Evolutionary conservation across 2,113 vertebrate species (phyloP), one percentile per base, ranked within the genome.

Genomic region (Paedocypris sp.): DNA sequence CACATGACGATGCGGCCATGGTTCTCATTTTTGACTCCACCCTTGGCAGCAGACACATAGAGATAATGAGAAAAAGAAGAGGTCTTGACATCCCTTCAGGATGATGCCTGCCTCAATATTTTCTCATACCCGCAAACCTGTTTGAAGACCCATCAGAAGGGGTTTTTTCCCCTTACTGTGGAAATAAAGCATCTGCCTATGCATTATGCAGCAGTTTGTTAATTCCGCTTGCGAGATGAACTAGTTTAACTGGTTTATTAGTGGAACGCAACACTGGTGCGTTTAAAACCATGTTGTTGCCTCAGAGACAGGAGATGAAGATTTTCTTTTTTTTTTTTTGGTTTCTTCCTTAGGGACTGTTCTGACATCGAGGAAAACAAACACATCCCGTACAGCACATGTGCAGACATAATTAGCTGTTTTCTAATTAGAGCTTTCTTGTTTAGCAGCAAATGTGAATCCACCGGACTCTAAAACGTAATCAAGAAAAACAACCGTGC

Each of bases 1-100:
- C 0, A 13, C 4, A 31, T 31, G 26, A 42, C 3, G 6, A 41
- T 43, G 53, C 16, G 41, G 39, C 23, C 39, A 16, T 13, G 19
- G 11, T 57, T 23, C 25, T 31, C 23, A 15, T 20, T 9, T 57
- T 22, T 43, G 26, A 57, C 53, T 57, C 38, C 18, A 57, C 26
- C 26, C 38, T 32, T 42, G 38, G 26, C 18, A 32, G 54, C 18
- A 58, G 26, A 43, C 54, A 58, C 54, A 58, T 58, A 29, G 6
- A 58, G 39, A 31, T 58, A 58, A 58, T 43, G 54, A 32, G 54
- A 45, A 58, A 57, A 20, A 58, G 54, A 58, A 45, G 18, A 43
- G 54, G 54, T 58, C 54, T 42, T 58, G 54, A 58, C 54, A 45
- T 58, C 18, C 54, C 16, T 58, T 28, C 8, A 32, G 54, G 16